These are phyloP conservation scores for Apotomis betuletana DNA, from an alignment of 2,888 invertebrate species.

Conservation along the genomic window DNA sequence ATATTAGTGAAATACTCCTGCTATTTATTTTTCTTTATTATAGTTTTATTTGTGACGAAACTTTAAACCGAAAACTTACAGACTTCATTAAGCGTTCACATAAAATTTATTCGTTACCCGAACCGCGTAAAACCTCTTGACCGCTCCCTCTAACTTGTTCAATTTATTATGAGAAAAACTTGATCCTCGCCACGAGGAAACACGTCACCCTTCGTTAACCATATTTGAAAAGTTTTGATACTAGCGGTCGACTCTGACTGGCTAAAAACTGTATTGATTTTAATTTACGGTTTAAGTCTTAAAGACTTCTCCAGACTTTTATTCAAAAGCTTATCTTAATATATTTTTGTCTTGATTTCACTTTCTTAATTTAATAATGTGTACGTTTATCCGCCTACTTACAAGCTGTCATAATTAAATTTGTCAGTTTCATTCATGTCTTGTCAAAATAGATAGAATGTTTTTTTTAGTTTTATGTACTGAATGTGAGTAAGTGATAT, in stretches of 20 bases:
- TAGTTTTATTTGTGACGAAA: neutral
- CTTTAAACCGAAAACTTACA: neutral
- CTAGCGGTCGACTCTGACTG: slow-evolving; percentile 4
- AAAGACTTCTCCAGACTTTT: neutral
- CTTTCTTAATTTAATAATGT: no score
- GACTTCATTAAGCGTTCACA: neutral
- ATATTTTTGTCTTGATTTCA: neutral
- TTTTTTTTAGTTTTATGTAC: no score
- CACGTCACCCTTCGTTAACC: slow-evolving; percentile 58
- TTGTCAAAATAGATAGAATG: no score
- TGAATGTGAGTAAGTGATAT: no score
- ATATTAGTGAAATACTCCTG: no score
- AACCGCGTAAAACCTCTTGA: slow-evolving; percentile 58
- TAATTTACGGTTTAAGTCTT: slow-evolving; percentile 7
- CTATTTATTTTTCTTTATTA: no score
- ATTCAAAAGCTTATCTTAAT: neutral
- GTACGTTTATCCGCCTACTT: no score
- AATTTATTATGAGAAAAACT: slow-evolving; percentile 60
- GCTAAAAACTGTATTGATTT: slow-evolving; percentile 31
- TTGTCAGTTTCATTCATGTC: no score
- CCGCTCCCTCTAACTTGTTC: slow-evolving; percentile 46
- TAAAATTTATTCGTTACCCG: slow-evolving; percentile 15
- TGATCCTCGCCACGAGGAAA: slow-evolving; percentile 46
- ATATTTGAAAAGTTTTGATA: slow-evolving; percentile 50
- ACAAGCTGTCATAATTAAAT: no score